Evolutionary conservation across 2,113 vertebrate genomes (phyloP), one percentile per base, ranked within the genome.

Genomic region (Hypocryptadius cinnamomeus): DNA sequence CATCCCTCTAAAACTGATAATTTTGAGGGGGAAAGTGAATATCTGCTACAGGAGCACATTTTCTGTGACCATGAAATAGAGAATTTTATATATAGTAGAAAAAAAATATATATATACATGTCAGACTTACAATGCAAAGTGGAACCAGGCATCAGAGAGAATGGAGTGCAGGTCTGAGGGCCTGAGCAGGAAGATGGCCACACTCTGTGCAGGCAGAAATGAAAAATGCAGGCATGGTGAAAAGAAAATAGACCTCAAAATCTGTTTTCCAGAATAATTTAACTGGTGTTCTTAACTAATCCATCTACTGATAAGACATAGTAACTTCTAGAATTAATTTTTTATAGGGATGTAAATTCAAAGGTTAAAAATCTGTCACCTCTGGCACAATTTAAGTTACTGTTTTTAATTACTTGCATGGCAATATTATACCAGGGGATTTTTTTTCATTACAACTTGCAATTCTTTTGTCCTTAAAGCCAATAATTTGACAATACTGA

Each of bases 121-220:
- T 42, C 39, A 86, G 68, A 97, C 98, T 98, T 97, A 98, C 98
- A 98, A 98, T 45, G 98, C 97, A 76, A 98, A 97, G 89, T 98
- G 98, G 94, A 98, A 98, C 98, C 98, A 98, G 22, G 98, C 98
- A 37, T 98, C 98, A 0, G 97, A 98, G 47, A 98, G 97, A 51
- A 98, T 97, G 2, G 98, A 98, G 13, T 98, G 98, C 33, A 98
- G 97, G 56, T 98, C 98, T 3, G 98, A 98, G 27, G 98, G 97
- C 83, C 97, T 95, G 56, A 98, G 97, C 90, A 98, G 95, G 92
- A 98, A 98, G 82, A 98, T 98, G 14, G 98, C 98, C 5, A 98
- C 97, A 40, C 98, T 98, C 98, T 98, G 17, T 20, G 18, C 39
- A 85, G 31, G 76, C 25, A 95, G 65, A 92, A 9, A 60, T 1